phyloP scores from a whole-genome alignment of 2,113 vertebrate genomes.

The Reinhardtius hippoglossoides region DNA sequence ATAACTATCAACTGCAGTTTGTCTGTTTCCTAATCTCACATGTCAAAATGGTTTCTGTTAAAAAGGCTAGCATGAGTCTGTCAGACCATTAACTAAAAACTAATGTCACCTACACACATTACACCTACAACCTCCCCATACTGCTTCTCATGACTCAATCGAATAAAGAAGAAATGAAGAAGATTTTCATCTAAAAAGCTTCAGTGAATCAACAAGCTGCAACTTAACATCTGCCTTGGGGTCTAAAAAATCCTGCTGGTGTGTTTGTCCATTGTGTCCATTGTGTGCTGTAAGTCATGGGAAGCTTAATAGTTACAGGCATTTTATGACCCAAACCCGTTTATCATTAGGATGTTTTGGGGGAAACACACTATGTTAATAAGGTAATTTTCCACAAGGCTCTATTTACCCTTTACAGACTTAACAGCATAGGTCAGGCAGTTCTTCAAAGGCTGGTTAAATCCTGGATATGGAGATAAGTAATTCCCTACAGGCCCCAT shows the following conservation, averaged over 20 bases:
- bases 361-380: conserved; percentile 14
- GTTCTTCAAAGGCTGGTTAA: conserved; percentile 1
- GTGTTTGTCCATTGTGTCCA: background rate
- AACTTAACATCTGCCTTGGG: no score
- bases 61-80: no score
- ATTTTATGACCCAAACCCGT: background rate
- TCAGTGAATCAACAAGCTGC: no score
- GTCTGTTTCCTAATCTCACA: no score
- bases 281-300: background rate
- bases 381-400: conserved; percentile 16
- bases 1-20: background rate
- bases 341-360: background rate
- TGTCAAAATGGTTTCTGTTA: no score
- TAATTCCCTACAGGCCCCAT: conserved; percentile 2
- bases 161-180: no score
- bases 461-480: conserved; percentile 8
- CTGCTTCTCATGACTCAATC: no score
- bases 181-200: no score
- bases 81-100: no score
- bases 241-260: no score
- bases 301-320: background rate
- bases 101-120: no score
- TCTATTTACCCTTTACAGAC: conserved; percentile 25
- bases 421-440: conserved; percentile 28
- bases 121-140: no score